These are phyloP conservation scores for Capra hircus DNA, from an alignment of 2,113 vertebrate species.

Conservation along the genomic window DNA sequence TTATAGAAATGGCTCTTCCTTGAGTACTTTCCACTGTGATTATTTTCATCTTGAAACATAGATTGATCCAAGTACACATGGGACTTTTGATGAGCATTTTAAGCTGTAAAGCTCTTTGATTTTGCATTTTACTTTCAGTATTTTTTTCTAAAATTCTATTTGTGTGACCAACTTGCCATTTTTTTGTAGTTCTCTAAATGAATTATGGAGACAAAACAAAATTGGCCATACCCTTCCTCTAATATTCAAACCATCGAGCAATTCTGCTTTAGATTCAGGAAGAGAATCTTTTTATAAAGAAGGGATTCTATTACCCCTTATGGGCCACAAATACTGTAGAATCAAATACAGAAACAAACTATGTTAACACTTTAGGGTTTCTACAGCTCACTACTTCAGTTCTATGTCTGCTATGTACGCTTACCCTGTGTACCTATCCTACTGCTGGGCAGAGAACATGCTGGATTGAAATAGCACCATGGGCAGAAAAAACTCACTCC, in stretches of 20 bases:
- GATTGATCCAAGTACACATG: neutral
- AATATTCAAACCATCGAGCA: neutral
- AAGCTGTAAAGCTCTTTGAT: neutral
- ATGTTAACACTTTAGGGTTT: neutral
- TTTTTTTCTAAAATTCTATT: constrained; percentile 4
- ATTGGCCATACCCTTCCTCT: neutral
- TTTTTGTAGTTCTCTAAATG: neutral
- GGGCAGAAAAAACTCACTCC: neutral
- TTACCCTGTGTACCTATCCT: neutral
- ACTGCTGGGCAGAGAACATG: neutral
- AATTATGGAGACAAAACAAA: neutral
- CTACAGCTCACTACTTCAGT: neutral
- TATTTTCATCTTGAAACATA: constrained; percentile 3
- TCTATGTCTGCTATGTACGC: neutral
- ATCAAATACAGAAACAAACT: neutral
- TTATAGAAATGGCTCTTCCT: neutral
- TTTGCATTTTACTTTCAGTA: neutral
- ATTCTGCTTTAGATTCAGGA: neutral
- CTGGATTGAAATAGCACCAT: neutral
- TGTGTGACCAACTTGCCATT: neutral
- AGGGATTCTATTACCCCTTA: neutral
- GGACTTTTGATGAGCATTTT: neutral
- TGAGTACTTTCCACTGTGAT: neutral
- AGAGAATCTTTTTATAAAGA: neutral
- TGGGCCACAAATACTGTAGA: neutral